Evolutionary conservation across 2,113 vertebrate genomes (phyloP), one percentile per base, ranked within the genome.

Genomic region (Sakesphorus luctuosus): DNA sequence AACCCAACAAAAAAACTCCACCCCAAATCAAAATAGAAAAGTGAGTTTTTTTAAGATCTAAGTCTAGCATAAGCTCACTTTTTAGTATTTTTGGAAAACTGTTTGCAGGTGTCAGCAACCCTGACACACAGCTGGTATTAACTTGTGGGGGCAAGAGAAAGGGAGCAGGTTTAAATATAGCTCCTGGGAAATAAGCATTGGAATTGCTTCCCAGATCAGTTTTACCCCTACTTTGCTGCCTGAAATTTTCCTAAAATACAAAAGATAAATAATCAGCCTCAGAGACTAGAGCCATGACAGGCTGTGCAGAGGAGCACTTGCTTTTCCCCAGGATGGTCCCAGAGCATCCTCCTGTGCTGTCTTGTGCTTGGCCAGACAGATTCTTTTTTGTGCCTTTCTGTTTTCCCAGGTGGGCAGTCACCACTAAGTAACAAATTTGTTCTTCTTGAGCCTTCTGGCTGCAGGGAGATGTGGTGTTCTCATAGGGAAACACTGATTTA

Each of bases 111-210:
- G 75, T 90, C 79, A 88, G 83, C 59, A 76, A 5, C 43, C 29
- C 78, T 59, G 80, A 87, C 58, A 33, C 80, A 69, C 68, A 86
- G 86, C 72, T 95, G 72, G 72, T 84, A 36, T 91, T 80, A 68
- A 85, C 76, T 56, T 71, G 50, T 40, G 43, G 59, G 65, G 55
- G 47, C 43, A 92, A 87, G 79, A 69, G 83, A 76, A 93, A 92
- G n/a, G 35, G 67, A 86, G 38, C 12, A 40, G 50, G 40, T 71
- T 94, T 96, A 62, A 89, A 92, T 86, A 84, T 63, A 93, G 35
- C 26, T 59, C 53, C 83, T 95, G 72, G 71, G 89, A 95, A 96
- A 88, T 36, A 74, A 69, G 59, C 36, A 17, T 4, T 71, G 63
- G 18, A 69, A 35, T 31, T 59, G 12, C 67, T 85, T 95, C 83